phyloP scores from a whole-genome alignment of 2,113 vertebrate species.

The Salvelinus namaycush region DNA sequence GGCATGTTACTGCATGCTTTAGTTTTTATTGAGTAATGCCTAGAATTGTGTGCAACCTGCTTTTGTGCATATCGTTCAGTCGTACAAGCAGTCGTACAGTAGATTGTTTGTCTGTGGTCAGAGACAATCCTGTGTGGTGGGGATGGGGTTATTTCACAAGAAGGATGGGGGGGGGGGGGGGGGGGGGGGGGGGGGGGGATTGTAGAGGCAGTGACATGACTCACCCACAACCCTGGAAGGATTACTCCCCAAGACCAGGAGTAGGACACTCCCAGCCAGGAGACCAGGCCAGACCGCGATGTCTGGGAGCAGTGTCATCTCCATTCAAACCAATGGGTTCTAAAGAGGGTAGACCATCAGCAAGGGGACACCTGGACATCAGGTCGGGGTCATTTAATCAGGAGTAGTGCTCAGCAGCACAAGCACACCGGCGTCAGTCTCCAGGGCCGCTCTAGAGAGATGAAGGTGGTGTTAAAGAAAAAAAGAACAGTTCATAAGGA shows the following conservation, averaged over 20 bases:
- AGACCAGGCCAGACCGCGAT: conserved; percentile 47
- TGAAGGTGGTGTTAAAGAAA: neutral
- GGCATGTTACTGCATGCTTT: conserved; percentile 29
- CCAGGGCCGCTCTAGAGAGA: conserved; percentile 12
- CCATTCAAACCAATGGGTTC: conserved; percentile 43
- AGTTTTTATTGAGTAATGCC: conserved; percentile 5
- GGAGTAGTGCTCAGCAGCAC: conserved; percentile 14
- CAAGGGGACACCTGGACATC: conserved; percentile 40
- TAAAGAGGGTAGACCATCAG: conserved; percentile 37
- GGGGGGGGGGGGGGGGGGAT: neutral
- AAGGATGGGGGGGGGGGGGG: neutral
- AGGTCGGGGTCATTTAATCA: conserved; percentile 56
- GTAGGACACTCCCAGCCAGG: conserved; percentile 60
- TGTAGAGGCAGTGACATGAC: conserved; percentile 50
- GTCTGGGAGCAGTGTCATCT: conserved; percentile 54
- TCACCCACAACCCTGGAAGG: conserved; percentile 73
- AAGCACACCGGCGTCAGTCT: conserved; percentile 9
- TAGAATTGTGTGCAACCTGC: neutral
- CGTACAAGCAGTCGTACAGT: neutral
- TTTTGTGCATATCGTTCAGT: neutral
- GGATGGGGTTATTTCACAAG: neutral
- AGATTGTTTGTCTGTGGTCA: neutral
- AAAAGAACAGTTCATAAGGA: no score
- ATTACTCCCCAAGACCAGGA: conserved; percentile 60
- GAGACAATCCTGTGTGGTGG: neutral